Conservation (phyloP, 2,888 invertebrate genomes). For the Spodoptera exigua region DNA sequence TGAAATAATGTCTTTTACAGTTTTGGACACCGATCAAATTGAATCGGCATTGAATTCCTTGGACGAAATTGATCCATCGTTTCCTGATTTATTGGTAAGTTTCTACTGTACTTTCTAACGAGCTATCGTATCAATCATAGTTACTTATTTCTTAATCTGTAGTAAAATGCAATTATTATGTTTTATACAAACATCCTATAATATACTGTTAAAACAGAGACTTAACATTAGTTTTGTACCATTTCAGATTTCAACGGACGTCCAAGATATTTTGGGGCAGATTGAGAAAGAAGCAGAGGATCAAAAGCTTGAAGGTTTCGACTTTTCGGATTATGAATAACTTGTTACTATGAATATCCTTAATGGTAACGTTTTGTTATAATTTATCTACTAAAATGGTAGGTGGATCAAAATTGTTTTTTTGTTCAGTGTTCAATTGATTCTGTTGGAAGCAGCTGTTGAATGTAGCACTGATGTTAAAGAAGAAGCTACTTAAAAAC, state of each 20-base stretch:
- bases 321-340: constrained; percentile 24
- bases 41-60: constrained; percentile 62
- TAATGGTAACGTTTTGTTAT: constrained; percentile 9
- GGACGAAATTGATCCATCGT: constrained; percentile 57
- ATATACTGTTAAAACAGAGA: neutral
- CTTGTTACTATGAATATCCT: neutral
- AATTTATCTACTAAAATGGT: constrained; percentile 17
- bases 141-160: too few species aligned
- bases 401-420: constrained; percentile 3
- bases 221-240: neutral
- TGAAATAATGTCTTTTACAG: constrained; percentile 57
- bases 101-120: too few species aligned
- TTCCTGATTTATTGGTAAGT: constrained; percentile 70
- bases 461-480: neutral
- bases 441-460: constrained; percentile 5
- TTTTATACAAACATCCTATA: neutral
- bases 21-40: constrained; percentile 59
- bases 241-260: constrained; percentile 65
- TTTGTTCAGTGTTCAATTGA: neutral
- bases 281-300: constrained; percentile 54
- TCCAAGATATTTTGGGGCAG: constrained; percentile 63
- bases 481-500: constrained; percentile 8
- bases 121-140: too few species aligned
- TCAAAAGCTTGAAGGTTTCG: constrained; percentile 14
- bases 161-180: too few species aligned